These are phyloP conservation scores for Melanotaenia pygmaea DNA, from an alignment of 2,797 vertebrate genomes.

Conservation along the genomic window DNA sequence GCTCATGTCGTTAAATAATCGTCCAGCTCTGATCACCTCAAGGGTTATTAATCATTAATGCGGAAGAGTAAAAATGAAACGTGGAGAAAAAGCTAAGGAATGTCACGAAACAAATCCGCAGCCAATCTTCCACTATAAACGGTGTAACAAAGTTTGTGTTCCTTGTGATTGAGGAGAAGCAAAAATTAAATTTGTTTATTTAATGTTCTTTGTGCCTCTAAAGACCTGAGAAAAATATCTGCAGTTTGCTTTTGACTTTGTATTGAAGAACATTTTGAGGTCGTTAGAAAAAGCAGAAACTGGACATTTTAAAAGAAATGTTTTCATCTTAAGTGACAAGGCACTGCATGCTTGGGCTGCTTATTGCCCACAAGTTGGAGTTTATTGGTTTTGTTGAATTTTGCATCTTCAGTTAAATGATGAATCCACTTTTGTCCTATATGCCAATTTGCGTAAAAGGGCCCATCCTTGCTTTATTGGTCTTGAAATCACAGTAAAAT, in stretches of 20 bases:
- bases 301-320: background rate
- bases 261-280: background rate
- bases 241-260: background rate
- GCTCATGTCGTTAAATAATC: background rate
- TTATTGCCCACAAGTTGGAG: no score
- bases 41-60: background rate
- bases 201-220: background rate
- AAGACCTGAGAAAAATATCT: background rate
- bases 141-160: conserved; percentile 3
- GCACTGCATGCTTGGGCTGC: background rate
- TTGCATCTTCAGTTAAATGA: background rate
- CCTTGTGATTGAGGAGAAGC: conserved; percentile 3
- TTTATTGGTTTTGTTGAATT: background rate
- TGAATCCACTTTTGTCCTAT: background rate
- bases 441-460: conserved; percentile 7
- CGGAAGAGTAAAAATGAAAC: background rate
- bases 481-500: background rate
- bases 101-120: background rate
- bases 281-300: background rate
- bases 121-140: background rate
- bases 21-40: background rate
- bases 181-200: background rate
- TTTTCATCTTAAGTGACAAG: no score
- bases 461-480: background rate
- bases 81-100: background rate